These are phyloP conservation scores for Anoura caudifer DNA, from an alignment of 2,113 vertebrate species.

Conservation along the genomic window DNA sequence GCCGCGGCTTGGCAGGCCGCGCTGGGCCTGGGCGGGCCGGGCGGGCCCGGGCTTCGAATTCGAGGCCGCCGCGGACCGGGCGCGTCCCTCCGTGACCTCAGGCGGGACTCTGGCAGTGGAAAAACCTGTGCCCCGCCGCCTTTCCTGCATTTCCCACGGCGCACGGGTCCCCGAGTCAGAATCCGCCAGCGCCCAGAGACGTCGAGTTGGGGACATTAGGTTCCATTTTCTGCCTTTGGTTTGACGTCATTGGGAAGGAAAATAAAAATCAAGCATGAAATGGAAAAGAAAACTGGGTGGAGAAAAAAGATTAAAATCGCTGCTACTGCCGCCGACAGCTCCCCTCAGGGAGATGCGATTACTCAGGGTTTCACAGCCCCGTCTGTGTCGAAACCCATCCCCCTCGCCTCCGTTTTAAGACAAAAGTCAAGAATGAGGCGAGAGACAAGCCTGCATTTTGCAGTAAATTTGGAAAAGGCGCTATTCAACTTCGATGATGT, in stretches of 20 bases:
- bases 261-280: neutral
- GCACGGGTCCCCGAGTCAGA: neutral
- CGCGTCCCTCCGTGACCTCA: neutral
- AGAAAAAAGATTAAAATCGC: slow-evolving; percentile 36
- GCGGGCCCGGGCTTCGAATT: neutral
- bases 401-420: slow-evolving; percentile 7
- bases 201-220: neutral
- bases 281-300: slow-evolving; percentile 40
- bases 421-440: neutral
- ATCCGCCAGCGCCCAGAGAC: neutral
- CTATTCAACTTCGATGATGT: neutral
- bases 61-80: neutral
- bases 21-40: slow-evolving; percentile 39
- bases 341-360: slow-evolving; percentile 27
- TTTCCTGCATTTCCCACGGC: neutral
- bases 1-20: slow-evolving; percentile 47
- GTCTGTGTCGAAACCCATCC: neutral
- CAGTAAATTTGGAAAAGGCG: neutral
- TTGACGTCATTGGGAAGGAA: slow-evolving; percentile 50
- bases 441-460: neutral
- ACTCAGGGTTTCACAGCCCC: slow-evolving; percentile 40
- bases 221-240: neutral
- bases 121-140: neutral
- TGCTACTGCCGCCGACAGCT: neutral
- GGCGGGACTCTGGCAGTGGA: neutral